phyloP scores from a whole-genome alignment of 2,888 invertebrate genomes.

The Podotricha telesiphe region DNA sequence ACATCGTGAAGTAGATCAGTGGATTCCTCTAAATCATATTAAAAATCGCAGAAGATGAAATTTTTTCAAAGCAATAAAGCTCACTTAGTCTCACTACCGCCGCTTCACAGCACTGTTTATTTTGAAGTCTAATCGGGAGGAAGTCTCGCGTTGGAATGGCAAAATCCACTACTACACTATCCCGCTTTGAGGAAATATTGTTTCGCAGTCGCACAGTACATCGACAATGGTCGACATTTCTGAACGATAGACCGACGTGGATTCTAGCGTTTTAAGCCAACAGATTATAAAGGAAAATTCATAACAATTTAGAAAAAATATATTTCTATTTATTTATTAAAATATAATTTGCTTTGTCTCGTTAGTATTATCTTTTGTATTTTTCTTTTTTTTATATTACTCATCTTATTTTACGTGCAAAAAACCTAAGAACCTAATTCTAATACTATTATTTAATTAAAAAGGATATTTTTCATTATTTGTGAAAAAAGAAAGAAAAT shows the following conservation, averaged over 20 bases:
- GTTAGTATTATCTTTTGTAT: background rate
- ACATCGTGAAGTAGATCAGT: constrained; percentile 55
- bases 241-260: constrained; percentile 16
- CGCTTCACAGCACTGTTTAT: constrained; percentile 30
- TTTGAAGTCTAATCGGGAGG: constrained; percentile 21
- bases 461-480: too few species aligned
- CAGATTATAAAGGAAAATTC: constrained; percentile 12
- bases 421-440: too few species aligned
- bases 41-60: constrained; percentile 49
- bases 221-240: constrained; percentile 42
- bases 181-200: constrained; percentile 41
- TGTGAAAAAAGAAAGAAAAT: too few species aligned
- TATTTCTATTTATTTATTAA: background rate
- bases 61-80: constrained; percentile 47
- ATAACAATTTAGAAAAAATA: background rate
- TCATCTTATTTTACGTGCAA: too few species aligned
- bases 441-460: too few species aligned
- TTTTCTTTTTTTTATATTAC: too few species aligned
- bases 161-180: constrained; percentile 38
- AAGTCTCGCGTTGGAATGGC: constrained; percentile 33
- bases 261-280: constrained; percentile 30
- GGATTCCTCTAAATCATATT: constrained; percentile 47
- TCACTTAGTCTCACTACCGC: constrained; percentile 25
- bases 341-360: background rate
- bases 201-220: constrained; percentile 52